Base-by-base conservation (phyloP, 2,888 invertebrate species). In the Platycheirus rosarum region DNA sequence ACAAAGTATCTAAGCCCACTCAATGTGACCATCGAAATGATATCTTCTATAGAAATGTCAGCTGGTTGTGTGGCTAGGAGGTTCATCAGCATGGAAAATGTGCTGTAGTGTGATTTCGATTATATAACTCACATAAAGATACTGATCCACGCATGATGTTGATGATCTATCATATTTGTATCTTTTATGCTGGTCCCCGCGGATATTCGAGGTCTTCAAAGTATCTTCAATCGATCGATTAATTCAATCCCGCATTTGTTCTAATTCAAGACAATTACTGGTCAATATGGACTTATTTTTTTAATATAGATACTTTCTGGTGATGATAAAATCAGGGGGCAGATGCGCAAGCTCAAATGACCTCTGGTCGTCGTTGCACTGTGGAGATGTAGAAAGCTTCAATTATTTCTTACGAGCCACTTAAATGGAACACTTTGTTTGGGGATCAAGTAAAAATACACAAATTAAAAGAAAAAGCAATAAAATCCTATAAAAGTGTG, bases 31-130 rank as follows among this genome's bases (percentile, higher is more conserved):
- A 48, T 62, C 62, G 40, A 42, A 53, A 44, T 35, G 37, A 26
- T 20, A 53, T 49, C 49, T 20, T 42, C 0, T 55, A n/a, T 4
- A 35, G 26, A 40, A 57, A 14, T 57, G 69, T 80, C 79, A 80
- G 79, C 60, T 80, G 79, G 79, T 57, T 53, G 76, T 76, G 42
- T 66, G 35, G 65, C 44, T 60, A 23, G n/a, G 8, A 42, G 9
- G 26, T 60, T 40, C 35, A 35, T 18, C 70, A 29, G 60, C 42
- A 55, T 60, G 18, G 13, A 35, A 37, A 65, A 65, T 57, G 66
- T 66, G 71, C 20, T 37, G 73, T 78, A 65, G 70, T 77, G 48
- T 57, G 48, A 63, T 57, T 77, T 70, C 70, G 76, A 77, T 71
- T 77, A 62, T 63, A n/a, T 32, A 76, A 70, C 55, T 2, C 18